These are phyloP conservation scores for Adelosebastes latens DNA, from an alignment of 2,797 vertebrate genomes.

Conservation along the genomic window DNA sequence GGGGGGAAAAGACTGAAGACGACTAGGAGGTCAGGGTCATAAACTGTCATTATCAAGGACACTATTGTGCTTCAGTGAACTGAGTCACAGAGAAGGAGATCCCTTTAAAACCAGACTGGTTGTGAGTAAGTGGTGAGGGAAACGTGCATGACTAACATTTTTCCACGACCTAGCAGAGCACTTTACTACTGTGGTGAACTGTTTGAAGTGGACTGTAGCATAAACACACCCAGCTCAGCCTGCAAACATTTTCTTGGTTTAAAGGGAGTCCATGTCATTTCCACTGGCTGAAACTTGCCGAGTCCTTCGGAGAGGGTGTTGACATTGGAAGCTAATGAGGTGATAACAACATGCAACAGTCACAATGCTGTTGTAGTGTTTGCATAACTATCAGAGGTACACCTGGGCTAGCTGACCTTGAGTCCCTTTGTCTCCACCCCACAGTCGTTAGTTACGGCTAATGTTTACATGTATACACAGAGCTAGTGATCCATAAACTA, in stretches of 20 bases:
- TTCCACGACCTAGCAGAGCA: background rate
- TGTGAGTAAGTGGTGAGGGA: background rate
- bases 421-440: constrained; percentile 15
- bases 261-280: background rate
- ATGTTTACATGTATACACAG: constrained; percentile 57
- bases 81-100: background rate
- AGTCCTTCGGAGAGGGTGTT: constrained; percentile 8
- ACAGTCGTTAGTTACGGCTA: constrained; percentile 4
- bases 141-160: constrained; percentile 11
- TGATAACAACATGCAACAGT: constrained; percentile 3
- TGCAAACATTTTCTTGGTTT: fast-evolving
- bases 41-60: background rate
- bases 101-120: background rate
- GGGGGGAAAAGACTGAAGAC: background rate
- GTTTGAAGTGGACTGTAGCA: background rate
- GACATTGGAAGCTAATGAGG: background rate
- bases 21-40: background rate
- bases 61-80: background rate
- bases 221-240: background rate
- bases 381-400: constrained; percentile 34
- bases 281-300: background rate
- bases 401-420: constrained; percentile 57
- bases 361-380: constrained; percentile 36
- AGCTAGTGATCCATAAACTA: constrained; percentile 2
- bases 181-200: background rate